Conservation (phyloP, 2,797 vertebrate genomes). For the Thunnus albacares region DNA sequence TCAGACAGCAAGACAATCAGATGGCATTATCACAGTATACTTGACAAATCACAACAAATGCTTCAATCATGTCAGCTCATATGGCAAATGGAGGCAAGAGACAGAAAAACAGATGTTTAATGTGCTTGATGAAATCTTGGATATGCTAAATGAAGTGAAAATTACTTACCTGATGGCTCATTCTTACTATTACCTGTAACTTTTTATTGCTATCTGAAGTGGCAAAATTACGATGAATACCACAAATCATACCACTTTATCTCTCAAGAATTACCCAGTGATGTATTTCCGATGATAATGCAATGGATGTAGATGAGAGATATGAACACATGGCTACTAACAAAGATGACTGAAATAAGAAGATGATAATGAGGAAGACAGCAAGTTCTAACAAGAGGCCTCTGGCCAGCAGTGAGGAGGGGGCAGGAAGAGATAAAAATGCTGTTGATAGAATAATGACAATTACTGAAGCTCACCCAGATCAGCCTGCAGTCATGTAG, state of each 20-base stretch:
- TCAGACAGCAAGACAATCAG: conserved; percentile 8
- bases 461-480: conserved; percentile 52
- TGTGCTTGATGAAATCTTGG: conserved; percentile 50
- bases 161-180: conserved; percentile 64
- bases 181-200: conserved; percentile 31
- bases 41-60: conserved; percentile 40
- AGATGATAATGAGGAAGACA: conserved; percentile 35
- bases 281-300: conserved; percentile 28
- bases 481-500: conserved; percentile 39
- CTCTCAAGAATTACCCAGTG: neutral
- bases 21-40: conserved; percentile 10
- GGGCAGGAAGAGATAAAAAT: conserved; percentile 21
- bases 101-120: conserved; percentile 57
- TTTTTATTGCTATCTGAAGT: neutral
- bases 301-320: conserved; percentile 40
- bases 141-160: conserved; percentile 35
- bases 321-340: conserved; percentile 25
- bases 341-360: conserved; percentile 42
- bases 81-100: conserved; percentile 53
- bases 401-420: conserved; percentile 36
- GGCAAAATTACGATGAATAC: conserved; percentile 16
- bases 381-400: conserved; percentile 29
- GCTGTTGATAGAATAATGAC: conserved; percentile 29
- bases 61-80: conserved; percentile 42
- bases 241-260: conserved; percentile 7